Percentiles rank a stretch among this genome's conserved stretches.
Conservation (phyloP, 1,140 invertebrate genomes). For the Conus ventricosus region DNA sequence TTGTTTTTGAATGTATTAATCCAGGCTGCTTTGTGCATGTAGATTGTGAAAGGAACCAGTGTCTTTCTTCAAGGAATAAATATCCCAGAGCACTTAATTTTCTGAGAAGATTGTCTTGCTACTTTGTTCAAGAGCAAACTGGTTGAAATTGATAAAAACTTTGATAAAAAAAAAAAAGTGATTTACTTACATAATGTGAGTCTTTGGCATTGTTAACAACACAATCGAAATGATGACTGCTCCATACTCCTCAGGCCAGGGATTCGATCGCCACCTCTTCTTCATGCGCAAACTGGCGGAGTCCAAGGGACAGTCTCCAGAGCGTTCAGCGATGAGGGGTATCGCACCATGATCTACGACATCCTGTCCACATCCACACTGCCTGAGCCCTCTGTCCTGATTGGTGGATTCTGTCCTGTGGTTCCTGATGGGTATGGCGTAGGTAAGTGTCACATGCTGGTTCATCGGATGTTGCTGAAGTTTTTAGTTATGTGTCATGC, state of each 20-base stretch:
- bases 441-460: constrained; percentile 77
- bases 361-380: constrained; percentile 97
- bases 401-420: constrained; percentile 96
- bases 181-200: not conserved
- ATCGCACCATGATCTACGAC: constrained; percentile 89
- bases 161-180: no score
- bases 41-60: no score
- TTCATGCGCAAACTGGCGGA: constrained; percentile 83
- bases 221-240: no score
- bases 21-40: no score
- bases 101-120: no score
- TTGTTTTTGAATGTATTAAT: no score
- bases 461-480: no score
- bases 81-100: no score
- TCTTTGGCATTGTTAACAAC: not conserved
- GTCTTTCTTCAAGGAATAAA: no score
- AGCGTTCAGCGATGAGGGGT: constrained; percentile 86
- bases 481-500: not conserved
- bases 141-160: no score
- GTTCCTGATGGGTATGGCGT: constrained; percentile 93
- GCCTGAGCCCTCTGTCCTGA: constrained; percentile 88
- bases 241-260: constrained; percentile 81
- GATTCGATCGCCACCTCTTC: constrained; percentile 98
- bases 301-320: constrained; percentile 77
- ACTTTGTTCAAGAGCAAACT: no score